A percentile compares a stretch with the other conserved stretches of the same genome.
Conservation (phyloP, 2,113 vertebrate species). For the Pycnonotus jocosus region DNA sequence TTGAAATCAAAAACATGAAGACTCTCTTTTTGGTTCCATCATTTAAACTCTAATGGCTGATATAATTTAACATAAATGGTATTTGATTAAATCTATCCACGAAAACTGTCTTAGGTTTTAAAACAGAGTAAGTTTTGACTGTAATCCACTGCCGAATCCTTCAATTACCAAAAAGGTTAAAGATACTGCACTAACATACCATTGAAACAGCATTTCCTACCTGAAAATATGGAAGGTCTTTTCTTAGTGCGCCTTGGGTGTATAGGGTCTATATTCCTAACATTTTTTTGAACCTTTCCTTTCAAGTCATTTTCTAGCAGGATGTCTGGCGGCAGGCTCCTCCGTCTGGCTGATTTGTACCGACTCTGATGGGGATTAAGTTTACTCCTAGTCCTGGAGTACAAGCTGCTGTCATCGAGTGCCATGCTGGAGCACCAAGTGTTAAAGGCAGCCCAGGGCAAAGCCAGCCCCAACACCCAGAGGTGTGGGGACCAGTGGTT, state of each 20-base stretch:
- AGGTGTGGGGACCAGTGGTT: background rate
- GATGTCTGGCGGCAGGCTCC: constrained; percentile 80
- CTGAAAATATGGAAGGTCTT: constrained; percentile 92
- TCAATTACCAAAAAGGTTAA: background rate
- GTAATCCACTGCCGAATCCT: background rate
- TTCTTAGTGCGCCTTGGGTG: constrained; percentile 83
- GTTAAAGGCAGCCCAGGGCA: background rate
- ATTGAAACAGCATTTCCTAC: constrained; percentile 72
- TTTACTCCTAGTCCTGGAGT: constrained; percentile 73
- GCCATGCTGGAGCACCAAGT: constrained; percentile 71
- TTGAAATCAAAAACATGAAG: background rate
- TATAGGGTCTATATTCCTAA: constrained; percentile 74
- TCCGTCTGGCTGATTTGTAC: constrained; percentile 72
- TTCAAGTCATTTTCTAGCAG: constrained; percentile 77
- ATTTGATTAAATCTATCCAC: background rate
- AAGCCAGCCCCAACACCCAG: background rate
- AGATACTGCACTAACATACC: background rate
- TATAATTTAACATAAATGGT: background rate
- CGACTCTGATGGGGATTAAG: constrained; percentile 67
- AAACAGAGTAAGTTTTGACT: background rate
- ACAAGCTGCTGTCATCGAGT: constrained; percentile 76
- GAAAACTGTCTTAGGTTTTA: background rate
- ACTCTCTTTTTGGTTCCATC: background rate
- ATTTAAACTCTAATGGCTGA: background rate
- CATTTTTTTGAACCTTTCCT: constrained; percentile 79